phyloP scores from a whole-genome alignment of 2,113 vertebrate genomes.

The Tragelaphus imberbis region DNA sequence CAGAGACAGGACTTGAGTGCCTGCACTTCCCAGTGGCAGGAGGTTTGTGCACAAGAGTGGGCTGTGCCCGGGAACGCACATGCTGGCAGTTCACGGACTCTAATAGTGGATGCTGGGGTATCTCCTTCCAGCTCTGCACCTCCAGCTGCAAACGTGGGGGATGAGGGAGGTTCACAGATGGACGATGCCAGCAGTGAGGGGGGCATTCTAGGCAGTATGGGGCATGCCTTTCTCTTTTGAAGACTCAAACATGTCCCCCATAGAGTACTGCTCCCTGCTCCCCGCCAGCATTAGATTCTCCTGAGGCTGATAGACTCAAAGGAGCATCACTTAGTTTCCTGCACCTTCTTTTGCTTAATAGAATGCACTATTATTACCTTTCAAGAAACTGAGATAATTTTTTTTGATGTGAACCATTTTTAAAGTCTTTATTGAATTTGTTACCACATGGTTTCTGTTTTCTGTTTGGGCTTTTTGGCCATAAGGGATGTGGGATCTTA shows the following conservation, averaged over 20 bases:
- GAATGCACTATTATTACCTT: neutral
- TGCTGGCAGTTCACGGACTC: neutral
- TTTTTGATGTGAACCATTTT: neutral
- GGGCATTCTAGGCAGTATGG: neutral
- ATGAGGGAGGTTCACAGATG: neutral
- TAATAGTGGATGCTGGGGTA: neutral
- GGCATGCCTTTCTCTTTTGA: neutral
- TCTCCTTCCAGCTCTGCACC: neutral
- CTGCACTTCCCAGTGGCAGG: neutral
- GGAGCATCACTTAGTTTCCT: neutral
- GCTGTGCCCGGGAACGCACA: neutral
- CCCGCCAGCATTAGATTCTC: neutral
- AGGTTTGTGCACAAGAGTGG: neutral
- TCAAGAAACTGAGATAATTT: neutral
- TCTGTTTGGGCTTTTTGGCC: neutral
- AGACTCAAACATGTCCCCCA: neutral
- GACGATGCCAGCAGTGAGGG: neutral
- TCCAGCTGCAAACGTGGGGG: neutral
- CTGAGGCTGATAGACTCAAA: neutral
- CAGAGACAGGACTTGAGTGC: neutral
- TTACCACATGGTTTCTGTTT: neutral
- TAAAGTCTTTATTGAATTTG: neutral
- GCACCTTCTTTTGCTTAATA: neutral
- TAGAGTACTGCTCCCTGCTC: rapidly evolving
- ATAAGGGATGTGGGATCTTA: neutral